A percentile compares a stretch with the other conserved stretches of the same genome.
Evolutionary conservation across 2,113 vertebrate species (phyloP).

Genomic region (Promerops cafer): DNA sequence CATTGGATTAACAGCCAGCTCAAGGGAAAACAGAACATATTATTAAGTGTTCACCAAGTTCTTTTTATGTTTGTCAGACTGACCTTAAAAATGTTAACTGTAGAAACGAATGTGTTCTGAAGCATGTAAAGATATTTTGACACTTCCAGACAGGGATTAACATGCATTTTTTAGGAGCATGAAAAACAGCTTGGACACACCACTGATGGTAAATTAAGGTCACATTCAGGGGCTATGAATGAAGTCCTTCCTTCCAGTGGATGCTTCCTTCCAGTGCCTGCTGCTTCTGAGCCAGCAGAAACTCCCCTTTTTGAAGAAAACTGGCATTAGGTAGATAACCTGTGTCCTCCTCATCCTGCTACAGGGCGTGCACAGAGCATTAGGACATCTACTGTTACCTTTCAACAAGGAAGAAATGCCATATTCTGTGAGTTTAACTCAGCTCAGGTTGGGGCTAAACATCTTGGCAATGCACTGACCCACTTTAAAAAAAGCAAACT

Average conservation of each 20-base stretch:
- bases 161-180: neutral
- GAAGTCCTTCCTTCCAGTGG: neutral
- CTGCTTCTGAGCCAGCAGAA: neutral
- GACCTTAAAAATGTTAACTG: neutral
- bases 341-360: neutral
- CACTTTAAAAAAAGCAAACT: neutral
- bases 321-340: neutral
- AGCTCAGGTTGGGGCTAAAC: neutral
- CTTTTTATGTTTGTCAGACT: neutral
- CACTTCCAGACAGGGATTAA: neutral
- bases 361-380: neutral
- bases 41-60: neutral
- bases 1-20: conserved; percentile 65
- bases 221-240: neutral
- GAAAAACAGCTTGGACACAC: neutral
- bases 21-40: neutral
- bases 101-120: neutral
- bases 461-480: neutral
- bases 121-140: neutral
- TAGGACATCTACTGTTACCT: neutral
- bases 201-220: neutral
- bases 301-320: neutral
- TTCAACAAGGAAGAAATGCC: neutral
- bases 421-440: neutral
- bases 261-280: neutral